Evolutionary conservation across 2,113 vertebrate genomes (phyloP), one percentile per base, ranked within the genome.

Genomic region (Psophia crepitans): DNA sequence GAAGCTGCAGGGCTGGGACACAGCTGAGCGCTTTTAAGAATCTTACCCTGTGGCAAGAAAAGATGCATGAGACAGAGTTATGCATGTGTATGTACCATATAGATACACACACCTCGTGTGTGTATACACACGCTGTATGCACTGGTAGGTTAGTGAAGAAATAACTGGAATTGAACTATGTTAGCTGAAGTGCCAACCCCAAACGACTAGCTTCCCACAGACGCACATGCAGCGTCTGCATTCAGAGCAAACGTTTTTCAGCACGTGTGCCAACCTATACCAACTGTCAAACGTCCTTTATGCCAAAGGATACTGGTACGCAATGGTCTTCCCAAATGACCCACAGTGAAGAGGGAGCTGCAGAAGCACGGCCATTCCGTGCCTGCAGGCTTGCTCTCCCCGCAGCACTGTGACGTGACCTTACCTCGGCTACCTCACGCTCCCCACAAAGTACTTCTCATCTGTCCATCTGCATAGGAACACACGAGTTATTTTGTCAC

Each of bases 361-460:
- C 61, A 87, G 11, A 54, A 58, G 35, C 0, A 0, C 5, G 15
- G 16, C 46, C 35, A 35, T 48, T 66, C 69, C 1, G 0, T 13
- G 74, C 28, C 90, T 74, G 65, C 37, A 26, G 54, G 27, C 21
- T 64, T 41, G 14, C 43, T 43, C 16, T 51, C 14, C 54, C 37
- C n/a, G n/a, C n/a, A n/a, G n/a, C n/a, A n/a, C n/a, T n/a, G n/a
- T n/a, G n/a, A n/a, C 23, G 41, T 56, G 54, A 49, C 37, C 30
- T 69, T 75, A 43, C 48, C 26, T 14, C 49, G 69, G 22, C 33
- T 80, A 70, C 33, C 89, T 63, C 64, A 57, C 14, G 9, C 14
- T 69, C 37, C 21, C 37, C 44, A 19, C 12, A n/a, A 78, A 68
- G 20, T 26, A 41, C 32, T 69, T 71, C 41, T 77, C 43, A 37